Evolutionary conservation across 1,140 invertebrate genomes (phyloP).

Genomic region (Eueides isabella): DNA sequence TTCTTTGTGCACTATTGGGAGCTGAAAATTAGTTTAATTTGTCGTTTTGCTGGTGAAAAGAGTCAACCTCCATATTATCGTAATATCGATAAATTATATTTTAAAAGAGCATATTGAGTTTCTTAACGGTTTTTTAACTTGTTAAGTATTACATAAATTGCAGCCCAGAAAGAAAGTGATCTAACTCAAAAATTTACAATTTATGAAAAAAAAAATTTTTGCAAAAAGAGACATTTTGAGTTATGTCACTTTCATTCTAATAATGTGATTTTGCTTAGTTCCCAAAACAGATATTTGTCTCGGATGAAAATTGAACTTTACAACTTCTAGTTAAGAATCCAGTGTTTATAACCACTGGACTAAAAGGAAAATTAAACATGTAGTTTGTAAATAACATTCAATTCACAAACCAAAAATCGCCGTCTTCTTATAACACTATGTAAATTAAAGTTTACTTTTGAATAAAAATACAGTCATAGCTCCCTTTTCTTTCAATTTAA

Average conservation of each 20-base stretch:
- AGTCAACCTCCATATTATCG: too few relatives aligned
- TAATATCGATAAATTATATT: too few relatives aligned
- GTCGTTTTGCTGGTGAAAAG: too few relatives aligned
- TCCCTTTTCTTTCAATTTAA: neutral
- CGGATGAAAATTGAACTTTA: neutral
- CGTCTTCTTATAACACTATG: neutral
- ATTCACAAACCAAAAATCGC: neutral
- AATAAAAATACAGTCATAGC: neutral
- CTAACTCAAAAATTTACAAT: too few relatives aligned
- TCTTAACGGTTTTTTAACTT: too few relatives aligned
- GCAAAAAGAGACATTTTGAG: neutral
- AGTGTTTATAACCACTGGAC: neutral
- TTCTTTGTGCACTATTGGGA: constrained; percentile 10
- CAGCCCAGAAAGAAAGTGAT: too few relatives aligned
- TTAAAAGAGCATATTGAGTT: too few relatives aligned
- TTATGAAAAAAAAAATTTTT: neutral
- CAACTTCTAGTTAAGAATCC: neutral
- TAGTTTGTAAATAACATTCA: neutral
- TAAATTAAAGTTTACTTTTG: neutral
- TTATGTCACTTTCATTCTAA: neutral
- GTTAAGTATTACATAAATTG: too few relatives aligned
- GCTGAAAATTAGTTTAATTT: neutral
- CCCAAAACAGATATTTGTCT: neutral
- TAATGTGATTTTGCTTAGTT: neutral
- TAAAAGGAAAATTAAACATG: neutral